Base-by-base conservation (phyloP, 1,140 invertebrate species). In the Drosophila virilis region DNA sequence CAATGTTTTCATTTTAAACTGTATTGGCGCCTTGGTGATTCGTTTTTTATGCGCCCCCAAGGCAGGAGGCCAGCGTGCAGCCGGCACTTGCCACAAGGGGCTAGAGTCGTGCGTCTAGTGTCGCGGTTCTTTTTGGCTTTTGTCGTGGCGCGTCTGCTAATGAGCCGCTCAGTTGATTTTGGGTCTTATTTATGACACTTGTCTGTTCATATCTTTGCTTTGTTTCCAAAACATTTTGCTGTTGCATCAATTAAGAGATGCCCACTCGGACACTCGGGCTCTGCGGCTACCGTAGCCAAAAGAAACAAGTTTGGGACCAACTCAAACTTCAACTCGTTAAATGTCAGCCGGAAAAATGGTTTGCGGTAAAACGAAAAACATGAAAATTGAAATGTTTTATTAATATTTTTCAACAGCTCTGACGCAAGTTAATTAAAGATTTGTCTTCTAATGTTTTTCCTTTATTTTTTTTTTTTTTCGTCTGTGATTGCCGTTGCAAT, bases 371-470 rank as follows among this genome's bases (percentile, higher is more conserved):
- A 55, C 7, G n/a, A 42, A 45, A 57, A 9, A 75, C 77, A 72
- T 64, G 79, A 79, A 88, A 88, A 86, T 86, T 86, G 75, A 86
- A 86, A 86, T 88, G 82, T 86, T 86, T 88, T 79, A 86, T 79
- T 88, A 86, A 86, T 77, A 79, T 77, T 79, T 81, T 88, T 88
- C 72, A 88, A 83, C 82, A 88, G 80, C 71, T 79, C 52, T 50
- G 84, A 79, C 77, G 68, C 79, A 82, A 82, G 82, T 86, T 88
- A 88, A 82, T 86, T 86, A 88, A 88, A 74, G 67, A 69, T 61
- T 64, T 40, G 10, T n/a, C 12, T 75, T 46, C 60, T 50, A 58
- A n/a, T 38, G 15, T 28, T 17, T 69, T 73, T 46, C 10, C 17
- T 43, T 17, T 17, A 17, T 17, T 35, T 42, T 45, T 28, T n/a